Percentiles rank a stretch among this genome's conserved stretches.
These are phyloP conservation scores for Arrhopalites spinosus DNA, from an alignment of 2,888 invertebrate species.

Conservation along the genomic window DNA sequence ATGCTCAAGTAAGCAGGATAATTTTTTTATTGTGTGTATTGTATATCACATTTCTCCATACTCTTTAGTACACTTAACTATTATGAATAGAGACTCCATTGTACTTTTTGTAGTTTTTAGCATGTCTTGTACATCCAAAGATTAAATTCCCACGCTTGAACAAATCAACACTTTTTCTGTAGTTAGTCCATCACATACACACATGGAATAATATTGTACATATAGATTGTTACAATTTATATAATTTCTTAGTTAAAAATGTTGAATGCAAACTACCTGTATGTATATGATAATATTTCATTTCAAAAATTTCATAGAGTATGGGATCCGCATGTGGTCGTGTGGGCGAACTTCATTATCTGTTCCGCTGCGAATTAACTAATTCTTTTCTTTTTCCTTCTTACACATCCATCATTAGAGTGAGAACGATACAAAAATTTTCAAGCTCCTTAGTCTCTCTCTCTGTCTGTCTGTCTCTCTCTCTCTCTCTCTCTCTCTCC, in stretches of 20 bases:
- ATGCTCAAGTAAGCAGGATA: neutral
- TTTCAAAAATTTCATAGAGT: no score
- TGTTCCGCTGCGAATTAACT: neutral
- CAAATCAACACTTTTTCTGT: conserved; percentile 10
- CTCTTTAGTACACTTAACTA: neutral
- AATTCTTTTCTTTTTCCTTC: neutral
- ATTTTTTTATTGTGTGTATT: neutral
- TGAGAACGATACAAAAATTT: no score
- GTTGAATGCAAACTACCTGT: no score
- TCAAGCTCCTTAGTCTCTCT: no score
- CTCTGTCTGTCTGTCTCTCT: no score
- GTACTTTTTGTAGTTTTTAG: no score
- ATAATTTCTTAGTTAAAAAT: no score
- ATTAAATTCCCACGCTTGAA: conserved; percentile 19
- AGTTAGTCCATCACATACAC: neutral
- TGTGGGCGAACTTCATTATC: neutral
- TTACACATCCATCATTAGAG: no score
- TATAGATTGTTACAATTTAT: neutral
- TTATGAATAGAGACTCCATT: neutral
- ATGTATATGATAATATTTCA: no score
- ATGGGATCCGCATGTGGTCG: no score
- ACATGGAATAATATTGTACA: neutral
- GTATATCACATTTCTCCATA: neutral
- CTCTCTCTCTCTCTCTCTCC: no score
- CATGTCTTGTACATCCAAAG: neutral